Base-by-base conservation (phyloP, 2,797 vertebrate species). In the Aphelocoma californica region DNA sequence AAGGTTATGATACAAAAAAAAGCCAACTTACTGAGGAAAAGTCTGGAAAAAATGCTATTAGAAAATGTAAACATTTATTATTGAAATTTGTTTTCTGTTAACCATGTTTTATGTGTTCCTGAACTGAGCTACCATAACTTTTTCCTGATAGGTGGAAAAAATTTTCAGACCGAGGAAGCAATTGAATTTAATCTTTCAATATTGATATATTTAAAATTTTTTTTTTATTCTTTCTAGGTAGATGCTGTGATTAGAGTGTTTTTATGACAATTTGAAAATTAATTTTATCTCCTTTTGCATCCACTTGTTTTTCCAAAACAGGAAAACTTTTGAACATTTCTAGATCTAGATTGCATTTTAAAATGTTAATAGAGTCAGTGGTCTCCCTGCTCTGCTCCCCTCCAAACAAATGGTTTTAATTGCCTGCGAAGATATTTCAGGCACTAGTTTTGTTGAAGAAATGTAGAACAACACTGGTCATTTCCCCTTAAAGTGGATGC, bases 391-490 rank as follows among this genome's bases (percentile, higher is more conserved):
- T 29, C 8, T 23, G 4, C 6, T 36, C 44, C 18, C 13, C 45
- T 65, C 38, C 36, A 62, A 67, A 81, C 31, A 77, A 90, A 77
- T 74, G 65, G 26, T 79, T 93, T 82, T 87, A 77, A 88, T 88
- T 88, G 51, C n/a, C 67, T 94, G 94, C 78, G 73, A 78, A 84
- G 34, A 54, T 88, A 61, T 90, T 90, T 93, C n/a, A 80, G 74
- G 64, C 1, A 0, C 31, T 80, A 70, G 34, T 87, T 96, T 90
- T 93, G 62, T 72, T 94, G 65, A 50, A 54, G 88, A 90, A 81
- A 65, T 47, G 17, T 60, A 79, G 29, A 89, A 36, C 26, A 75
- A 79, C 48, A 18, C 40, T 7, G 1, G 77, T 61, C 16, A 69
- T 62, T 87, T 94, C 56, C 28, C 28, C 53, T 85, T 75, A 38